Conservation (phyloP, 1,140 invertebrate genomes). For the Mercenaria mercenaria region DNA sequence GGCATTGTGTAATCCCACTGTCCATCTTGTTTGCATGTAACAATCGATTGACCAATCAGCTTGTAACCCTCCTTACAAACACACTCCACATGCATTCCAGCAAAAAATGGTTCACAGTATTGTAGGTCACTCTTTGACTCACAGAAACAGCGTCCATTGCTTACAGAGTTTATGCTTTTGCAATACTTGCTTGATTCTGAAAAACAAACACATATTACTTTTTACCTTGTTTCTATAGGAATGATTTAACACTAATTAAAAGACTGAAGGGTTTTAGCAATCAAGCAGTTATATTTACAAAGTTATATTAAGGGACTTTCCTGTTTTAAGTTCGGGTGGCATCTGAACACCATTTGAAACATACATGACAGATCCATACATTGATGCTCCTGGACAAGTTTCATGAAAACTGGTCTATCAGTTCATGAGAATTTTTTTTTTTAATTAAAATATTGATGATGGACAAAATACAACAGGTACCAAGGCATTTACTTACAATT, state of each 20-base stretch:
- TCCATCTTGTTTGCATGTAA: conserved; percentile 73
- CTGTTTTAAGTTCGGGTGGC: no score
- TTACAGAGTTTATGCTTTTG: not conserved
- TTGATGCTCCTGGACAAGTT: no score
- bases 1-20: conserved; percentile 74
- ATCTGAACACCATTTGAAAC: no score
- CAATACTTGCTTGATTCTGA: conserved; percentile 57
- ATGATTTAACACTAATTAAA: not conserved
- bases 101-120: conserved; percentile 60
- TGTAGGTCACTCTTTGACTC: conserved; percentile 47
- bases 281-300: not conserved
- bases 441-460: no score
- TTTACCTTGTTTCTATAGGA: not conserved
- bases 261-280: not conserved
- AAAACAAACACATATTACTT: not conserved
- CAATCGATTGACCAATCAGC: conserved; percentile 70
- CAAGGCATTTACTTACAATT: no score
- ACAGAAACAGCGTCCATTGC: conserved; percentile 56
- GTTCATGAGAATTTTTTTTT: no score
- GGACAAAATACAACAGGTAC: no score
- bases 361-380: no score
- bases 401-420: no score
- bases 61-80: conserved; percentile 75
- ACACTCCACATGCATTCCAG: conserved; percentile 61
- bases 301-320: no score